phyloP scores from a whole-genome alignment of 1,140 invertebrate genomes.

The Lordiphosa mommai region DNA sequence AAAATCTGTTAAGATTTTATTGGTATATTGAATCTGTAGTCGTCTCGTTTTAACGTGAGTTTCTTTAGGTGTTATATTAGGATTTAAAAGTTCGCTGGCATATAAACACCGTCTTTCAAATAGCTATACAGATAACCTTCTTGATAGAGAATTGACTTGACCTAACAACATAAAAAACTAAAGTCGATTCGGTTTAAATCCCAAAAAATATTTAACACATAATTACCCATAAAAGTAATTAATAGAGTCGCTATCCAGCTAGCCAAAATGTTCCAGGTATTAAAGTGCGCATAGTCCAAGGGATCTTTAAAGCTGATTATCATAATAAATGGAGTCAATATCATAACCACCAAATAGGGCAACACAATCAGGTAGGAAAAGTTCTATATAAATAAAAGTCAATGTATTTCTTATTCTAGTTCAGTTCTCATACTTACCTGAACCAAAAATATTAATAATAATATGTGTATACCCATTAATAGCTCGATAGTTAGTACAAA shows the following conservation, averaged over 20 bases:
- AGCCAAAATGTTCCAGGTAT: conserved; percentile 2
- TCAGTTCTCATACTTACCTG: conserved; percentile 4
- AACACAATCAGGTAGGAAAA: not conserved
- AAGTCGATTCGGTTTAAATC: too few relatives aligned
- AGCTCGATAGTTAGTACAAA: conserved; percentile 25
- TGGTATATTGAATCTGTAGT: too few relatives aligned
- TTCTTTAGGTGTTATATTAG: too few relatives aligned
- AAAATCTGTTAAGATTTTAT: too few relatives aligned
- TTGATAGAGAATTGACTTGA: too few relatives aligned
- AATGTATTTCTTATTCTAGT: too few relatives aligned
- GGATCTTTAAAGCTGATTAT: not conserved
- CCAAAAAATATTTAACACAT: too few relatives aligned
- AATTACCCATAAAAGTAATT: conserved; percentile 14
- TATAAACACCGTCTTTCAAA: too few relatives aligned
- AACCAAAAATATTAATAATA: not conserved
- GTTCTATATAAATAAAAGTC: not conserved
- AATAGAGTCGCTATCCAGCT: conserved; percentile 8
- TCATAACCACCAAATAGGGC: not conserved
- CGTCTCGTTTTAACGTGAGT: too few relatives aligned
- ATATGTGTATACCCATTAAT: conserved; percentile 4
- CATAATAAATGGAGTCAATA: conserved; percentile 1
- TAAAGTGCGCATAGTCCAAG: not conserved
- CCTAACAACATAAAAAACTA: too few relatives aligned
- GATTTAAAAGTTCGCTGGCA: too few relatives aligned
- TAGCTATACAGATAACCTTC: too few relatives aligned